Evolutionary conservation across 2,888 invertebrate genomes (phyloP).

Genomic region (Nudaria mundana): DNA sequence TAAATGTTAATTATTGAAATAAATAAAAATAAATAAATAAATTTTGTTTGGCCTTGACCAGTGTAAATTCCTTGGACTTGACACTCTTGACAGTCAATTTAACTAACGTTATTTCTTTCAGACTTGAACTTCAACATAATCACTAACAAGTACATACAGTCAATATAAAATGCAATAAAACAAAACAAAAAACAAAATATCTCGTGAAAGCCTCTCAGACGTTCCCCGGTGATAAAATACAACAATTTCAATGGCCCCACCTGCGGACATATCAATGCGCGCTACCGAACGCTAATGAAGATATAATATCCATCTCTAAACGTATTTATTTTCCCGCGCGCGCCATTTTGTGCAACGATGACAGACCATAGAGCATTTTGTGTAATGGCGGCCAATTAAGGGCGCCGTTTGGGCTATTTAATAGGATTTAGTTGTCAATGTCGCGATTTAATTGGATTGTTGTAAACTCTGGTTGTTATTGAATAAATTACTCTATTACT

Average conservation of each 20-base stretch:
- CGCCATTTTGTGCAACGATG: constrained; percentile 67
- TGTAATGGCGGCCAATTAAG: constrained; percentile 76
- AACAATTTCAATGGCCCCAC: constrained; percentile 74
- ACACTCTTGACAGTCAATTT: too few species aligned
- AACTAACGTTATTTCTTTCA: too few species aligned
- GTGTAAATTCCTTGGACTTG: too few species aligned
- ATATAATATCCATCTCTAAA: constrained; percentile 77
- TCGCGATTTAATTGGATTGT: constrained; percentile 72
- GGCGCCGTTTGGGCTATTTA: constrained; percentile 57
- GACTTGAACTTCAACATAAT: too few species aligned
- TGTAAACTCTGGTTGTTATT: constrained; percentile 59
- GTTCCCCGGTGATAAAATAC: constrained; percentile 68
- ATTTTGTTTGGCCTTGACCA: too few species aligned
- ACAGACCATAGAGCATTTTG: constrained; percentile 67
- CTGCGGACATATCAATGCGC: constrained; percentile 76
- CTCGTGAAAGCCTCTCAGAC: constrained; percentile 46
- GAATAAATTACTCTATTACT: constrained; percentile 38
- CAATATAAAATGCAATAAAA: constrained; percentile 49
- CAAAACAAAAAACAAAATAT: constrained; percentile 37
- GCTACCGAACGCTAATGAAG: constrained; percentile 74
- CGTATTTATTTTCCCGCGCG: constrained; percentile 72
- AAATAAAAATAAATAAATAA: too few species aligned
- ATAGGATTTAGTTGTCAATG: constrained; percentile 79
- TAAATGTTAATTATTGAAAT: too few species aligned
- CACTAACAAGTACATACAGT: too few species aligned